These are phyloP conservation scores for Campylomormyrus tamandua DNA, from an alignment of 2,113 vertebrate species.

Conservation along the genomic window DNA sequence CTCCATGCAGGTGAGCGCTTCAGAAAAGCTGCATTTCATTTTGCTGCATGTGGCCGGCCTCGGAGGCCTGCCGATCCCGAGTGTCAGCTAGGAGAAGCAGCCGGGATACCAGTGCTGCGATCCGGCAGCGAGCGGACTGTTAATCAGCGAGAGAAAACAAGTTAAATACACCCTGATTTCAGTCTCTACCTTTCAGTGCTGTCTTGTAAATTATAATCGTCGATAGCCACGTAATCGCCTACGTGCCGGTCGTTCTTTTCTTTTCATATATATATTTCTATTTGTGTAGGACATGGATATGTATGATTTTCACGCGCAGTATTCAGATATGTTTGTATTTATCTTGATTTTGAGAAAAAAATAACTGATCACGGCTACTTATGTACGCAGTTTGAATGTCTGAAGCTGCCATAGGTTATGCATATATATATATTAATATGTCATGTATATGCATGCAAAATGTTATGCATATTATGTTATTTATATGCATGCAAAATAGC, in stretches of 20 bases:
- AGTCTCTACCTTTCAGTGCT: not conserved
- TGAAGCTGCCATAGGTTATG: not conserved
- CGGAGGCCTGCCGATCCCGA: conserved; percentile 7
- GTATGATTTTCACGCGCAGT: not conserved
- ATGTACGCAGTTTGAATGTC: not conserved
- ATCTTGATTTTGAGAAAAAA: not conserved
- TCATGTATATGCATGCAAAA: too few relatives aligned
- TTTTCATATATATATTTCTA: not conserved
- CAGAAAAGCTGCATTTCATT: not conserved
- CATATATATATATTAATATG: too few relatives aligned
- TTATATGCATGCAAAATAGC: too few relatives aligned
- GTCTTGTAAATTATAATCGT: not conserved
- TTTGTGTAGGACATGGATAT: not conserved
- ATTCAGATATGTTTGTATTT: not conserved
- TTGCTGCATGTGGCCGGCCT: not conserved
- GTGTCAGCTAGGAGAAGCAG: not conserved
- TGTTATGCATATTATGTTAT: too few relatives aligned
- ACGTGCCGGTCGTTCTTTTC: not conserved
- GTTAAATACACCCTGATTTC: not conserved
- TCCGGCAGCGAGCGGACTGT: not conserved
- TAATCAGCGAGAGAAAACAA: not conserved
- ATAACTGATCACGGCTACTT: not conserved
- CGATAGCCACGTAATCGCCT: not conserved
- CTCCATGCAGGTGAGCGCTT: conserved; percentile 82
- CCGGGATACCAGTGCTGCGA: not conserved